These are phyloP conservation scores for Mesochorus sp. DNA, from an alignment of 2,888 invertebrate species.

Conservation along the genomic window DNA sequence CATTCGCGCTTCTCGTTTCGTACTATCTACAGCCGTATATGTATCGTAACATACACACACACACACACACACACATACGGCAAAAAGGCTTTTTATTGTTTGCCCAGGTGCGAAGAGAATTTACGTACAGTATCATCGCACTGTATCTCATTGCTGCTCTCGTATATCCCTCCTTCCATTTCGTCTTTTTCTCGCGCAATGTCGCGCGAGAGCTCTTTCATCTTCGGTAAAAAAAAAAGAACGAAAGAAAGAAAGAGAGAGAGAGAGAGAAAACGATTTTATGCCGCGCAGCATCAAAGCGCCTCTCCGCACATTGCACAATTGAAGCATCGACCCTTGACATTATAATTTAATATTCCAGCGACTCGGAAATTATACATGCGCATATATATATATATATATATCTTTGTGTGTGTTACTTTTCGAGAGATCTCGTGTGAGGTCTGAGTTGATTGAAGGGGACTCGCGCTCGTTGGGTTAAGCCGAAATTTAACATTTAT, in stretches of 20 bases:
- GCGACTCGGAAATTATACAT: background rate
- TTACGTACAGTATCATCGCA: too few relatives aligned
- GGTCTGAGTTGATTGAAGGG: constrained; percentile 42
- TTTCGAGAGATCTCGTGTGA: background rate
- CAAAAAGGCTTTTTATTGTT: too few relatives aligned
- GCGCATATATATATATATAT: background rate
- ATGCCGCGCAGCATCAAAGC: background rate
- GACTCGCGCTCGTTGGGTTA: background rate
- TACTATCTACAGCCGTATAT: too few relatives aligned
- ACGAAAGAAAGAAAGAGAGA: too few relatives aligned
- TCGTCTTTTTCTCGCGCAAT: background rate
- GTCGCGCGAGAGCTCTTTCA: background rate
- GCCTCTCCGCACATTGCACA: background rate
- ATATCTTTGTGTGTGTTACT: background rate
- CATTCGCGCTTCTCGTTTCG: background rate
- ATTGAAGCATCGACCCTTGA: background rate
- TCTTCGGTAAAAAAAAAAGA: too few relatives aligned
- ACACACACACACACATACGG: too few relatives aligned
- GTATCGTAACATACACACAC: too few relatives aligned
- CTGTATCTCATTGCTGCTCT: too few relatives aligned
- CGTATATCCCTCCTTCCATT: background rate
- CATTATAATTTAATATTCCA: background rate
- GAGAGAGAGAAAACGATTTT: background rate
- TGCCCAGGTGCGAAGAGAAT: too few relatives aligned
- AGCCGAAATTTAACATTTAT: background rate